phyloP scores from a whole-genome alignment of 2,888 invertebrate genomes.

The Oscheius sp. region DNA sequence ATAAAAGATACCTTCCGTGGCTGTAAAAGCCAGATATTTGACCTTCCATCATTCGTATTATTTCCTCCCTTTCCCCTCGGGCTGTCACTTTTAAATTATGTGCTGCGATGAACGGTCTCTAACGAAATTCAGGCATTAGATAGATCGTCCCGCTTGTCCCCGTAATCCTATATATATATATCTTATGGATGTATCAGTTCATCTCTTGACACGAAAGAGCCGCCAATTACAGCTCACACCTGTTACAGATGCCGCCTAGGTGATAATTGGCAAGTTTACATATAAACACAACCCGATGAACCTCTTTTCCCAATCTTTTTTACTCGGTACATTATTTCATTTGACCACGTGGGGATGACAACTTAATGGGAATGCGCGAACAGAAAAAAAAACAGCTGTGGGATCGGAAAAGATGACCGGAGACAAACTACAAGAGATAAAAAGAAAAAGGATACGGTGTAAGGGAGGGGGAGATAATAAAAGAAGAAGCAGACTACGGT shows the following conservation, averaged over 20 bases:
- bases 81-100: too few species aligned
- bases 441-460: background rate
- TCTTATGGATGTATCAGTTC: background rate
- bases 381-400: background rate
- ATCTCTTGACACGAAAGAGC: background rate
- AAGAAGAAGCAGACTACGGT: background rate
- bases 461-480: constrained; percentile 5
- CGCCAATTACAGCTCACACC: constrained; percentile 21
- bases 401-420: background rate
- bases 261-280: background rate
- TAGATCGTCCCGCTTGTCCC: too few species aligned
- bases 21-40: constrained; percentile 18
- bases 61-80: background rate
- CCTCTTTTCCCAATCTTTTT: background rate
- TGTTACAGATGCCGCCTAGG: constrained; percentile 21
- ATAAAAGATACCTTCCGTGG: constrained; percentile 21
- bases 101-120: too few species aligned
- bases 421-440: background rate
- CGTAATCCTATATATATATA: too few species aligned
- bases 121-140: too few species aligned
- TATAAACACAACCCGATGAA: background rate
- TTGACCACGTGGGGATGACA: constrained; percentile 16
- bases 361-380: constrained; percentile 21
- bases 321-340: constrained; percentile 6
- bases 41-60: constrained; percentile 7